Base-by-base conservation (phyloP, 1,140 invertebrate species). In the Dreissena rostriformis region DNA sequence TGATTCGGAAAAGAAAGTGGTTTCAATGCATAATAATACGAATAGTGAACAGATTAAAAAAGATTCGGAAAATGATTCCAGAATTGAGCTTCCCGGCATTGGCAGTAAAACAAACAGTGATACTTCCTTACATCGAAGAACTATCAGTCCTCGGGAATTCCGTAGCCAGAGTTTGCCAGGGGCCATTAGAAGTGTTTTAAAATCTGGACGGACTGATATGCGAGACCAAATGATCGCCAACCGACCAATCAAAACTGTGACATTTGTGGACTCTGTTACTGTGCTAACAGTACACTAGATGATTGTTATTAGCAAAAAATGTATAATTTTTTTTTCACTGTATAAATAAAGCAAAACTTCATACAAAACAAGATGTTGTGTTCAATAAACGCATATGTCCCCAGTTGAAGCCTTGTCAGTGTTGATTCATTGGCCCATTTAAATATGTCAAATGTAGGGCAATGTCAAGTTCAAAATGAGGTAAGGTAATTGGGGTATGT, bases 171-270 rank as follows among this genome's bases (percentile, higher is more conserved):
- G 74, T 76, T 76, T 76, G 51, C 57, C 57, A 39, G 74, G 74
- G 55, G 49, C 51, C n/a, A 71, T 81, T 26, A 81, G 72, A 81
- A 72, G 79, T 81, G 79, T 73, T 61, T 29, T 81, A 73, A 81
- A 81, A 39, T 51, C 79, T 55, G 55, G 67, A 28, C 51, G 70
- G 24, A 65, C 28, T 73, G 68, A 73, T 28, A 28, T 39, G 7
- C 67, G 19, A 51, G 71, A 29, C 73, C 68, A 73, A 28, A 81
- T 81, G 79, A 22, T 81, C 29, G 67, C 79, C 55, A 73, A 55
- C 53, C 53, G 79, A 72, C 79, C 79, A 81, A 81, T 81, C 57
- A 81, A 81, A 81, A 81, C 52, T 63, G 79, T 81, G 24, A 81
- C 79, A 52, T 81, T 81, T 81, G 79, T 81, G 26, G 79, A 81